Conservation (phyloP, 2,113 vertebrate genomes). For the Percopsis transmontana region DNA sequence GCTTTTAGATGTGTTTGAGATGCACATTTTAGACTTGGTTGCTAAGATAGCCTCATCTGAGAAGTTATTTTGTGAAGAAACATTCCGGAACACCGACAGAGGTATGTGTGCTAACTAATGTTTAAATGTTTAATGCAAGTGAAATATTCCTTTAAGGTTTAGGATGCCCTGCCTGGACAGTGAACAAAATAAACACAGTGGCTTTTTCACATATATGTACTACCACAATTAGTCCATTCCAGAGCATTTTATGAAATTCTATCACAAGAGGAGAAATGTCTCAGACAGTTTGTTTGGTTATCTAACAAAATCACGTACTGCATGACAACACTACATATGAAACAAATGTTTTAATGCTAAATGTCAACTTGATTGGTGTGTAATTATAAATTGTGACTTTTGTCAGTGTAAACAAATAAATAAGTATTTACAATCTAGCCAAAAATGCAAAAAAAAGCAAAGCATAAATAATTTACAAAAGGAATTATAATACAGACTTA, state of each 20-base stretch:
- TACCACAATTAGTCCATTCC: conserved; percentile 17
- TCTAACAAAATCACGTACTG: conserved; percentile 52
- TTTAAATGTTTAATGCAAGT: conserved; percentile 15
- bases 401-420: conserved; percentile 96
- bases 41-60: too few relatives aligned
- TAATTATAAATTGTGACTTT: conserved; percentile 79
- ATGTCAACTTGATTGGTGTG: conserved; percentile 78
- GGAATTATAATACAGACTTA: conserved; percentile 91
- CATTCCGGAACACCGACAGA: too few relatives aligned
- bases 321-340: conserved; percentile 35
- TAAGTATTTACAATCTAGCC: conserved; percentile 94
- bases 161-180: conserved; percentile 27
- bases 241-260: conserved; percentile 16
- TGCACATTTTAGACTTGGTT: too few relatives aligned
- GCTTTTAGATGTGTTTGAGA: too few relatives aligned
- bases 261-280: conserved; percentile 25
- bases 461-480: conserved; percentile 97
- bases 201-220: conserved; percentile 24
- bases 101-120: not conserved
- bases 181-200: conserved; percentile 39
- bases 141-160: conserved; percentile 34
- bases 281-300: conserved; percentile 24
- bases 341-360: conserved; percentile 67
- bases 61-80: too few relatives aligned
- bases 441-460: conserved; percentile 76